Conservation (phyloP, 2,113 vertebrate genomes). For the Chaetura pelagica region DNA sequence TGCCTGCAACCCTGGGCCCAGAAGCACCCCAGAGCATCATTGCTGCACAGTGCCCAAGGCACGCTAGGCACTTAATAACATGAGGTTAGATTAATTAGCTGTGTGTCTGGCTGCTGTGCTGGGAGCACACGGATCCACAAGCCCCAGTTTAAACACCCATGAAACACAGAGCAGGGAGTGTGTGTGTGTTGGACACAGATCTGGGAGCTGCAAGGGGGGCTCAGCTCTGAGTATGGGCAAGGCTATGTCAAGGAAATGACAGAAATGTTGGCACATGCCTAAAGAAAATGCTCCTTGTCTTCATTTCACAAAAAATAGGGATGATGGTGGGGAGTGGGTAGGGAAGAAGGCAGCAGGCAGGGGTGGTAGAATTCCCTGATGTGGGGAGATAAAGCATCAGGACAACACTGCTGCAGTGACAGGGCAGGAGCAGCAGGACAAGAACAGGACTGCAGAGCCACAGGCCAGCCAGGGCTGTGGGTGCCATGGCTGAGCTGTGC, state of each 20-base stretch:
- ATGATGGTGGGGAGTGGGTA: rapidly evolving
- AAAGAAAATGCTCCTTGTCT: not conserved
- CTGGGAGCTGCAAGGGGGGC: not conserved
- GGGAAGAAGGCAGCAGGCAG: too few relatives aligned
- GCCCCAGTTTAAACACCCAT: not conserved
- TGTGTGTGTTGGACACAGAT: not conserved
- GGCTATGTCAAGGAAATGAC: rapidly evolving
- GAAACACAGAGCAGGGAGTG: not conserved
- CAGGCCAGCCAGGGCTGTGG: not conserved
- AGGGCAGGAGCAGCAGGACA: not conserved
- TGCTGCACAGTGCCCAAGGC: not conserved
- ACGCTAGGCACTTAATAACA: not conserved
- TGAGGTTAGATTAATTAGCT: not conserved
- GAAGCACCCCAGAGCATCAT: not conserved
- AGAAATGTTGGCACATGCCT: rapidly evolving
- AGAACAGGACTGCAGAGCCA: not conserved
- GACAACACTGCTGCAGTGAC: not conserved
- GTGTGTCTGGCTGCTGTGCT: not conserved
- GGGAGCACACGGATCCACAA: not conserved
- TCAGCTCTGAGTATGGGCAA: not conserved
- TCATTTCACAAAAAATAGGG: rapidly evolving
- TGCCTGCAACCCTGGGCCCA: not conserved
- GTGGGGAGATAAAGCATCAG: not conserved
- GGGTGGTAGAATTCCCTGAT: not conserved
- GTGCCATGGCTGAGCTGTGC: rapidly evolving